Percentiles rank a stretch among this genome's conserved stretches.
Conservation (phyloP, 2,113 vertebrate species). For the Brachirus orientalis region DNA sequence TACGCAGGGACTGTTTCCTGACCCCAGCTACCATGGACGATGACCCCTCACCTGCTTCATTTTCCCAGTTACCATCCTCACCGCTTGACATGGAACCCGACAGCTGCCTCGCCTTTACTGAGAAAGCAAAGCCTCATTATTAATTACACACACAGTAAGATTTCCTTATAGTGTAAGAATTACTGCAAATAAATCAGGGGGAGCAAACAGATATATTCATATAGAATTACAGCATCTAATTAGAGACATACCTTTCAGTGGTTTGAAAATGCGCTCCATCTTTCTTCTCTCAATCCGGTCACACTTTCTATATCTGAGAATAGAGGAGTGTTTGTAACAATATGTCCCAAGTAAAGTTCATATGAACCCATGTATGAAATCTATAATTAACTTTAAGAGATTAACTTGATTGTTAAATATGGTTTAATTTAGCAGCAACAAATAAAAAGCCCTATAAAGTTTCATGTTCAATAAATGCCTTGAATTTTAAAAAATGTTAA, state of each 20-base stretch:
- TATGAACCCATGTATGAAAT: conserved; percentile 35
- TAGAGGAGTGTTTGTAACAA: conserved; percentile 23
- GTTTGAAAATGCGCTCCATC: conserved; percentile 72
- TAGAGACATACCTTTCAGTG: conserved; percentile 83
- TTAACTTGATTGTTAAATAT: conserved; percentile 38
- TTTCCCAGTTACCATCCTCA: conserved; percentile 71
- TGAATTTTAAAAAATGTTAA: too few relatives aligned
- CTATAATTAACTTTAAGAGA: conserved; percentile 27
- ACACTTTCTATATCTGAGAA: conserved; percentile 85
- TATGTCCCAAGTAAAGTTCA: background rate
- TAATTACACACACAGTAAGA: conserved; percentile 8
- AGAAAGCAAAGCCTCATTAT: conserved; percentile 26
- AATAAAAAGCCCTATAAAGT: too few relatives aligned
- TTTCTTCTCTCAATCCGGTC: conserved; percentile 86
- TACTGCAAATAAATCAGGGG: background rate
- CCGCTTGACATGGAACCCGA: conserved; percentile 38
- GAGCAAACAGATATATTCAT: conserved; percentile 1
- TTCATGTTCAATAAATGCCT: too few relatives aligned
- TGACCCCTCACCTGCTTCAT: conserved; percentile 37
- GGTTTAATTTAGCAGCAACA: background rate
- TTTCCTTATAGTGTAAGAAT: background rate
- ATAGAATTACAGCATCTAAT: background rate
- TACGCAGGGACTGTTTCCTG: conserved; percentile 86
- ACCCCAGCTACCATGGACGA: conserved; percentile 52
- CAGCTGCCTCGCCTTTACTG: conserved; percentile 69